Evolutionary conservation across 2,797 vertebrate genomes (phyloP), one percentile per base, ranked within the genome.

Genomic region (Morelia viridis): DNA sequence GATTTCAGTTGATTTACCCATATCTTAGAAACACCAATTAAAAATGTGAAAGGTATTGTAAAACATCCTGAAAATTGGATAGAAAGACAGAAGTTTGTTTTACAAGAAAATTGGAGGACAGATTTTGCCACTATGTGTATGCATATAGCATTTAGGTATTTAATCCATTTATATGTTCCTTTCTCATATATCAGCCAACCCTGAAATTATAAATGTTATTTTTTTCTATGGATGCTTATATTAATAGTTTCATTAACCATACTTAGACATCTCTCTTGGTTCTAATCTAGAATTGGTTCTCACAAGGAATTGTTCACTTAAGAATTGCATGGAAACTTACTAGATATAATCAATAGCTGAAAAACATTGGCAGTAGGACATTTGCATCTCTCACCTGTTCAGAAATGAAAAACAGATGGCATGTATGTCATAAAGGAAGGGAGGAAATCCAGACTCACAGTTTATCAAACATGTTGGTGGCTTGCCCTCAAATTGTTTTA

Each of bases 401-500:
- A 11, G 46, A 88, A 93, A 58, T 93, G 85, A 83, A 84, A 58
- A 1, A 0, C 92, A 80, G 87, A 89, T 88, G 93, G 91, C 92
- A 64, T 0, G 0, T 9, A 10, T 83, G 92, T 95, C 91, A 84
- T 76, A 95, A 80, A 84, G 89, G 88, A 84, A 90, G 65, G 58
- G 31, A 62, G 35, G 53, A 88, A n/a, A 58, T 65, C 35, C 62
- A 91, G 46, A 86, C 64, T 46, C 60, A 62, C 71, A 71, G 62
- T 87, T 91, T 91, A 24, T 41, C 62, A 26, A 64, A 89, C 19
- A 46, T 50, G 53, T 65, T 50, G 50, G 60, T 92, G 86, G 50
- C 57, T 92, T 65, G 31, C 65, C 61, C 91, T 93, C 93, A 92
- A 57, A 93, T 96, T 94, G 91, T 95, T 94, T 89, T 92, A 94